Conservation (phyloP, 1,140 invertebrate species). For the Agrilus planipennis region DNA sequence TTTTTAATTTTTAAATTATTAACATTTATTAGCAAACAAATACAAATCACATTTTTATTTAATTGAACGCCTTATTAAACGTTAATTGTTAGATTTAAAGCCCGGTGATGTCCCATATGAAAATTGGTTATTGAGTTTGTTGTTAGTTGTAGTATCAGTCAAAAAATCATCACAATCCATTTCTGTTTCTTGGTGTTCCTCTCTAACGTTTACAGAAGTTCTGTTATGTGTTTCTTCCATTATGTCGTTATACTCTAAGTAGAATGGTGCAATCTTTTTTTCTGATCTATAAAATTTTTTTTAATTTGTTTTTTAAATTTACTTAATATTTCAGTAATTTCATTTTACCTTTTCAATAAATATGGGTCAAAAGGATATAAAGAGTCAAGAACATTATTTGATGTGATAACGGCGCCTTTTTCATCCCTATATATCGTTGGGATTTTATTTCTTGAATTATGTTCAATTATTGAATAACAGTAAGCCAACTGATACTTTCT, state of each 20-base stretch:
- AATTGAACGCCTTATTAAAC: too few relatives aligned
- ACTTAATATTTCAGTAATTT: background rate
- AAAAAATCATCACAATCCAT: conserved; percentile 31
- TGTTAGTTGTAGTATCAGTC: conserved; percentile 11
- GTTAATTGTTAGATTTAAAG: conserved; percentile 12
- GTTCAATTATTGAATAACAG: conserved; percentile 81
- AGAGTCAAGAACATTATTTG: conserved; percentile 44
- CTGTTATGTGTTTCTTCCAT: conserved; percentile 15
- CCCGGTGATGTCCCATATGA: conserved; percentile 32
- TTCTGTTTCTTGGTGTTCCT: conserved; percentile 20
- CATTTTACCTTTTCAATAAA: conserved; percentile 45
- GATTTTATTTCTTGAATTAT: conserved; percentile 60
- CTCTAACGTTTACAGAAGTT: background rate
- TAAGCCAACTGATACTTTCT: conserved; percentile 83
- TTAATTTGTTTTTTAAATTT: conserved; percentile 5
- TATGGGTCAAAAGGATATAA: conserved; percentile 80
- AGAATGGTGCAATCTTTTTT: conserved; percentile 32
- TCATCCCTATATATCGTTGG: conserved; percentile 41
- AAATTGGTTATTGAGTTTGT: conserved; percentile 16
- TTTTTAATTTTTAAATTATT: too few relatives aligned
- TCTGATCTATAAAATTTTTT: conserved; percentile 26
- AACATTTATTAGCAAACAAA: too few relatives aligned
- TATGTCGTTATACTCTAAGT: conserved; percentile 34
- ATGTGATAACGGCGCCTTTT: conserved; percentile 28
- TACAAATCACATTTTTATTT: too few relatives aligned